Evolutionary conservation across 2,888 invertebrate species (phyloP).

Genomic region (Cenopis cana): DNA sequence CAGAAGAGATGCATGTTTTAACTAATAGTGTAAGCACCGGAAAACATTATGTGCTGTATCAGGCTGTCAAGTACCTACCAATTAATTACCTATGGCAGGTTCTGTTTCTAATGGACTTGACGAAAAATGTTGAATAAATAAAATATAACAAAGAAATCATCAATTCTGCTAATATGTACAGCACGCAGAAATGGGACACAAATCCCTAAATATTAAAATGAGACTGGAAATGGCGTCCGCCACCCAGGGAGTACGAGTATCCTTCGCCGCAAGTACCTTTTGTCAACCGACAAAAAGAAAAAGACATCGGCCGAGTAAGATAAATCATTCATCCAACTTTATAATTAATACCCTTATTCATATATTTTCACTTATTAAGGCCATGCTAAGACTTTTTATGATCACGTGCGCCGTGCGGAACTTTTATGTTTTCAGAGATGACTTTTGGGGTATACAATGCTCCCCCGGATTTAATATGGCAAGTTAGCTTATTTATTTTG

Average conservation of each 20-base stretch:
- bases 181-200: not conserved
- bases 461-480: not conserved
- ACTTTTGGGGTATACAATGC: not conserved
- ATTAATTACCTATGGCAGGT: no score
- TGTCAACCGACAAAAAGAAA: not conserved
- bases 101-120: no score
- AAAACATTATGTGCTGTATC: no score
- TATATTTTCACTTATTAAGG: conserved; percentile 10
- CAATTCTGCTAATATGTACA: not conserved
- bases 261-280: conserved; percentile 13
- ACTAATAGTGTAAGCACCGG: no score
- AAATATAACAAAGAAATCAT: not conserved
- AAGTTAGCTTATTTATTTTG: not conserved
- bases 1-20: no score
- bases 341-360: not conserved
- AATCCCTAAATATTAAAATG: conserved; percentile 7
- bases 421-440: not conserved
- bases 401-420: not conserved
- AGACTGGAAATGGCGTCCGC: not conserved
- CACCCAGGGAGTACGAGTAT: not conserved
- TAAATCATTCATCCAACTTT: conserved; percentile 18
- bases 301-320: not conserved
- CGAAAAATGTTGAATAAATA: no score
- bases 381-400: not conserved
- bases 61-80: no score